These are phyloP conservation scores for Tachystola acroxantha DNA, from an alignment of 2,888 invertebrate species.

Conservation along the genomic window DNA sequence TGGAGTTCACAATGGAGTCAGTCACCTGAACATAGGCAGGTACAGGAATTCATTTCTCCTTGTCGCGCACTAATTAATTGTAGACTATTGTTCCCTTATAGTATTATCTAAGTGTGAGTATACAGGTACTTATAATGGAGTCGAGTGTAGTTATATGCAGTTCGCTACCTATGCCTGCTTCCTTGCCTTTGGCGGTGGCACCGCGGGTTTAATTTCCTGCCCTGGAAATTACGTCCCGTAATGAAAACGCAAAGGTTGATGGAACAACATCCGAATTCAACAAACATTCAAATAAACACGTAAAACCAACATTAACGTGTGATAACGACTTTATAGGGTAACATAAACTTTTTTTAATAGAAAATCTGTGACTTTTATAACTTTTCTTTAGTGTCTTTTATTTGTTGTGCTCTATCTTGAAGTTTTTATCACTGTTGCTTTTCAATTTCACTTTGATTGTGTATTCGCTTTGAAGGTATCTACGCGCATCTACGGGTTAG, in stretches of 20 bases:
- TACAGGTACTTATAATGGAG: background rate
- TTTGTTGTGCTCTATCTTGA: background rate
- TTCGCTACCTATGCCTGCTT: slow-evolving; percentile 4
- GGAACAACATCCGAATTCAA: slow-evolving; percentile 35
- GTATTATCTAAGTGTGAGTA: background rate
- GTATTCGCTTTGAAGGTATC: no score
- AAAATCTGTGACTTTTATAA: background rate
- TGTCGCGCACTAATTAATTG: no score
- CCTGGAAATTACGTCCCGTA: slow-evolving; percentile 57
- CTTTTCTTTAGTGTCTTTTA: background rate
- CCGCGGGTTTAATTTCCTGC: slow-evolving; percentile 54
- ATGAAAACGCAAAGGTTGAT: slow-evolving; percentile 46
- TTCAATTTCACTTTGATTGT: background rate
- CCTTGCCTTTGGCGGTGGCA: slow-evolving; percentile 30
- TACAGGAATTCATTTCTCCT: no score
- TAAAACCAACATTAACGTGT: slow-evolving; percentile 6
- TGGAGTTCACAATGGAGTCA: no score
- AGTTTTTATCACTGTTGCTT: background rate
- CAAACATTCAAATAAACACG: slow-evolving; percentile 15
- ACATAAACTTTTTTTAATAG: background rate
- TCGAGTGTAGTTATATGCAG: background rate
- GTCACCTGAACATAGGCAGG: no score
- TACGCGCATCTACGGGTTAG: no score
- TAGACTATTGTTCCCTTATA: no score
- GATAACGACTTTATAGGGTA: slow-evolving; percentile 2